phyloP scores from a whole-genome alignment of 1,140 invertebrate genomes.

The Aricia agestis region DNA sequence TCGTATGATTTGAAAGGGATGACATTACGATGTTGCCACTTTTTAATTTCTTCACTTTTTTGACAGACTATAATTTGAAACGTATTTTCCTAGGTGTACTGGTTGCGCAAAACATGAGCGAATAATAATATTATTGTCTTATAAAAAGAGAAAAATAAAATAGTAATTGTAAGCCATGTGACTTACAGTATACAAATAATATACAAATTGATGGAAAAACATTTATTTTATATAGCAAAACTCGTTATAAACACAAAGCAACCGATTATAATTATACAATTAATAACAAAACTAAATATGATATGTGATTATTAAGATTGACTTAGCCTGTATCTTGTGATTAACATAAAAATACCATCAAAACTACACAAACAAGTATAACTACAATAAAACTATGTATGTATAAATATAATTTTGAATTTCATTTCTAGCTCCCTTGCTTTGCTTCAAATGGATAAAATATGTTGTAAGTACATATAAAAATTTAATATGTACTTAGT shows the following conservation, averaged over 20 bases:
- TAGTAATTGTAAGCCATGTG: too few species aligned
- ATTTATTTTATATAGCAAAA: slow-evolving; percentile 67
- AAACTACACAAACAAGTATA: slow-evolving; percentile 51
- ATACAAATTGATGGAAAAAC: slow-evolving; percentile 40
- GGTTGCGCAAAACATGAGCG: too few species aligned
- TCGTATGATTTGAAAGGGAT: too few species aligned
- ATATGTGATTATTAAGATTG: slow-evolving; percentile 68
- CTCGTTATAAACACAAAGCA: slow-evolving; percentile 67
- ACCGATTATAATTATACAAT: slow-evolving; percentile 57
- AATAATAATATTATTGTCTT: too few species aligned
- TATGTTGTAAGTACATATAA: not conserved
- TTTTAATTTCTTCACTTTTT: too few species aligned
- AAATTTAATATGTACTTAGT: too few species aligned
- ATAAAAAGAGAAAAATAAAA: too few species aligned
- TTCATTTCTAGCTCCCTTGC: slow-evolving; percentile 31
- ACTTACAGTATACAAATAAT: slow-evolving; percentile 25
- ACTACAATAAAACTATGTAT: slow-evolving; percentile 46
- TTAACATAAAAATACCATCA: slow-evolving; percentile 39
- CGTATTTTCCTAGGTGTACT: too few species aligned
- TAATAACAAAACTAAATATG: slow-evolving; percentile 68
- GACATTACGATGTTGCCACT: too few species aligned
- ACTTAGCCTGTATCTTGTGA: slow-evolving; percentile 59
- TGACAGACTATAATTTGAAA: too few species aligned
- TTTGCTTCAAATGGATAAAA: slow-evolving; percentile 16
- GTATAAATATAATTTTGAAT: slow-evolving; percentile 67